Conservation (phyloP, 30 jellyfish, hydroid and myxozoan species). For the Turritopsis dohrnii region DNA sequence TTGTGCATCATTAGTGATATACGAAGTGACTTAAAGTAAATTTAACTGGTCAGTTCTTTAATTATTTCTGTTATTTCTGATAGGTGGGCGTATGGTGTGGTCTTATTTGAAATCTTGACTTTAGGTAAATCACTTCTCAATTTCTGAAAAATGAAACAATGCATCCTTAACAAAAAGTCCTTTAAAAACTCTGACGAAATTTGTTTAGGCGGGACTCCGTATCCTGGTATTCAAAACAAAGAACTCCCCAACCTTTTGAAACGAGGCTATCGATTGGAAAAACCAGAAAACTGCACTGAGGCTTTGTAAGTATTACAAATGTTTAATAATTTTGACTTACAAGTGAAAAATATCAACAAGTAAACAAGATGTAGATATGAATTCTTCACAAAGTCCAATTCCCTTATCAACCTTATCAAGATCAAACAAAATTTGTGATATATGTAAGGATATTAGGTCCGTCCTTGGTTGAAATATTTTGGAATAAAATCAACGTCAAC, state of each 20-base stretch:
- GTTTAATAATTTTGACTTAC: too few species aligned
- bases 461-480: too few species aligned
- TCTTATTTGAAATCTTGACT: constrained; percentile 34
- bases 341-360: too few species aligned
- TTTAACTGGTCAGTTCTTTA: too few species aligned
- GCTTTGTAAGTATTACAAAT: constrained; percentile 49
- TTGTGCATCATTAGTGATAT: too few species aligned
- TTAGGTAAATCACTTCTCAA: constrained; percentile 10
- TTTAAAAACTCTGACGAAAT: not conserved
- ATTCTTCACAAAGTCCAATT: too few species aligned
- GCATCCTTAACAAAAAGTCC: not conserved
- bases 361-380: too few species aligned
- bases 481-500: too few species aligned
- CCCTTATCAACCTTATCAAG: too few species aligned
- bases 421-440: too few species aligned
- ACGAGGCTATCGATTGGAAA: constrained; percentile 67
- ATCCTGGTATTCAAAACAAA: constrained; percentile 58
- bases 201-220: constrained; percentile 78
- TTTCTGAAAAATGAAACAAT: not conserved
- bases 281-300: constrained; percentile 86
- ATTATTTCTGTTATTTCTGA: not conserved
- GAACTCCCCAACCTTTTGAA: constrained; percentile 42
- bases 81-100: constrained; percentile 51
- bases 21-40: too few species aligned
- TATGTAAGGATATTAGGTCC: too few species aligned